These are phyloP conservation scores for Eleginops maclovinus DNA, from an alignment of 2,113 vertebrate genomes.

Conservation along the genomic window DNA sequence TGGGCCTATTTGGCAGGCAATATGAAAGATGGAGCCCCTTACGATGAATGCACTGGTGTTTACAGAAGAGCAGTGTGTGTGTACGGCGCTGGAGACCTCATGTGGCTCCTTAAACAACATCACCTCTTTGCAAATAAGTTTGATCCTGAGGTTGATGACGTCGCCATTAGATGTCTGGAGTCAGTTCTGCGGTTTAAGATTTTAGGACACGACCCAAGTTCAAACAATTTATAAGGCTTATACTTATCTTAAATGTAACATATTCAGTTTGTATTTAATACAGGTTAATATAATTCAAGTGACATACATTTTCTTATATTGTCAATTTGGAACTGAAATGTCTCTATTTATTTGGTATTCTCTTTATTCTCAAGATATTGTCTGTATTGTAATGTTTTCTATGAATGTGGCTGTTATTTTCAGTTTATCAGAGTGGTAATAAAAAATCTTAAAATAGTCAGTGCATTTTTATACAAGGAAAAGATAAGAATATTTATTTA, in stretches of 20 bases:
- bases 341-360: neutral
- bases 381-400: neutral
- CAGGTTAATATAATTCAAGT: neutral
- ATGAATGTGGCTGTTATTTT: neutral
- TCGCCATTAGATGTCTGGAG: slow-evolving; percentile 89
- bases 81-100: slow-evolving; percentile 89
- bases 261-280: neutral
- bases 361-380: too few species aligned
- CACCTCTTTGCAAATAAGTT: slow-evolving; percentile 96
- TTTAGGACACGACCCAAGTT: slow-evolving; percentile 53
- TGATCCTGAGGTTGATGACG: slow-evolving; percentile 87
- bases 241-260: neutral
- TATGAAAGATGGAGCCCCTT: slow-evolving; percentile 84
- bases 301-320: neutral
- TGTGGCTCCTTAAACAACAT: slow-evolving; percentile 87
- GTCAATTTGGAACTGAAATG: neutral
- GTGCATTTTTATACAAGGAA: neutral
- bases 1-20: slow-evolving; percentile 87
- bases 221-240: neutral
- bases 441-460: neutral
- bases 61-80: slow-evolving; percentile 86
- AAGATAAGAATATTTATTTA: neutral
- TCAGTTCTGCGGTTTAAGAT: slow-evolving; percentile 85
- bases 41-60: slow-evolving; percentile 85
- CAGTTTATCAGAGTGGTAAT: neutral